These are phyloP conservation scores for Cassiopea andromeda DNA, from an alignment of 30 jellyfish, hydroid and myxozoan genomes.

Conservation along the genomic window DNA sequence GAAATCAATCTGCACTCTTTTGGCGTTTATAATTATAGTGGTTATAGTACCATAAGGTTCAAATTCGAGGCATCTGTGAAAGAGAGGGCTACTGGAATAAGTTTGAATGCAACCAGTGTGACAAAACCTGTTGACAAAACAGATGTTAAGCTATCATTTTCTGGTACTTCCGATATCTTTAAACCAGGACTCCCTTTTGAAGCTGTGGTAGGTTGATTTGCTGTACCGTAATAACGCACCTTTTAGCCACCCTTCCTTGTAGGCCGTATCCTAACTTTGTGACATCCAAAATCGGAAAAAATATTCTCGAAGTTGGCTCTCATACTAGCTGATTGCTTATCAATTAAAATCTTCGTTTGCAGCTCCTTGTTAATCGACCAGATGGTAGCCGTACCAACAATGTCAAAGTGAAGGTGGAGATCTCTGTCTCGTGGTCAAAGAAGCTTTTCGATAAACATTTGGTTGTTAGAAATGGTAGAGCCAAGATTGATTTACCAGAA, in stretches of 20 bases:
- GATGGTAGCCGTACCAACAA: slow-evolving; percentile 62
- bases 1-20: slow-evolving; percentile 43
- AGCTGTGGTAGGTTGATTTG: slow-evolving; percentile 75
- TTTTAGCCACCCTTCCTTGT: no score
- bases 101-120: slow-evolving; percentile 52
- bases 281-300: no score
- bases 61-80: slow-evolving; percentile 69
- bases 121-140: slow-evolving; percentile 19
- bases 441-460: slow-evolving; percentile 19
- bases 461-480: slow-evolving; percentile 56
- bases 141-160: slow-evolving; percentile 61
- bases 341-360: not conserved
- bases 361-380: slow-evolving; percentile 69
- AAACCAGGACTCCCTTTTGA: slow-evolving; percentile 94
- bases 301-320: no score
- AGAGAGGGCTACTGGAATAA: slow-evolving; percentile 85
- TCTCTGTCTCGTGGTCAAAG: slow-evolving; percentile 44
- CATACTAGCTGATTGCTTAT: no score
- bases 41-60: slow-evolving; percentile 7
- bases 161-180: slow-evolving; percentile 76
- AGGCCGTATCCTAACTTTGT: no score
- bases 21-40: slow-evolving; percentile 26
- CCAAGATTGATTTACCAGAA: slow-evolving; percentile 52
- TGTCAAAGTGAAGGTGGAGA: slow-evolving; percentile 36
- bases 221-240: no score